Evolutionary conservation across 2,113 vertebrate genomes (phyloP), one percentile per base, ranked within the genome.

Genomic region (Limnothrissa miodon): DNA sequence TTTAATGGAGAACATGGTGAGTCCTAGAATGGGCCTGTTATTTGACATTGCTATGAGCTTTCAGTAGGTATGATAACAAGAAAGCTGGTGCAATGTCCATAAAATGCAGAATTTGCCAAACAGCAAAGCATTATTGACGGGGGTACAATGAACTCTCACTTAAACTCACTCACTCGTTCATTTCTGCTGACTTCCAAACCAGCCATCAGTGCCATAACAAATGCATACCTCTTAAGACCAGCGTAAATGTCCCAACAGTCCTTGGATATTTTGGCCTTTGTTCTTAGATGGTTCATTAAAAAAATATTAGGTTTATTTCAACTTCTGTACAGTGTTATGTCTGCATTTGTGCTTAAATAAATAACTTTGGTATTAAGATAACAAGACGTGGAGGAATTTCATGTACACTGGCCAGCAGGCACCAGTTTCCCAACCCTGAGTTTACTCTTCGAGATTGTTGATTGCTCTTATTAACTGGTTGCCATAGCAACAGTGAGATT

Each of bases 401-500:
- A 21, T 23, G 53, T 23, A 5, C 53, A 23, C 53, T 56, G 19
- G 23, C 19, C 21, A 56, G 21, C 46, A 48, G 46, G 17, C 53
- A n/a, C 53, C 1, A n/a, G 53, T 9, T 62, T 6, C 59, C n/a
- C n/a, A 6, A 62, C 59, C 59, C 59, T 29, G 1, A 1, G 59
- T 39, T 78, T 74, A 33, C 29, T 84, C 10, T 45, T 39, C 29
- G 33, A 23, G 45, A 11, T 44, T 81, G 78, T 29, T 45, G 39
- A 7, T 33, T 44, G 80, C 25, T 8, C 42, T 80, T 48, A 36
- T 80, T 51, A 45, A 86, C 7, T 36, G 51, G 66, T 86, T 79
- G 33, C 70, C 83, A 0, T 23, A 82, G 83, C 62, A 48, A 88
- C 85, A 9, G 39, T 42, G 25, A 74, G 66, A 53, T 80, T 81